These are phyloP conservation scores for Dromas ardeola DNA, from an alignment of 2,113 vertebrate species.

Conservation along the genomic window DNA sequence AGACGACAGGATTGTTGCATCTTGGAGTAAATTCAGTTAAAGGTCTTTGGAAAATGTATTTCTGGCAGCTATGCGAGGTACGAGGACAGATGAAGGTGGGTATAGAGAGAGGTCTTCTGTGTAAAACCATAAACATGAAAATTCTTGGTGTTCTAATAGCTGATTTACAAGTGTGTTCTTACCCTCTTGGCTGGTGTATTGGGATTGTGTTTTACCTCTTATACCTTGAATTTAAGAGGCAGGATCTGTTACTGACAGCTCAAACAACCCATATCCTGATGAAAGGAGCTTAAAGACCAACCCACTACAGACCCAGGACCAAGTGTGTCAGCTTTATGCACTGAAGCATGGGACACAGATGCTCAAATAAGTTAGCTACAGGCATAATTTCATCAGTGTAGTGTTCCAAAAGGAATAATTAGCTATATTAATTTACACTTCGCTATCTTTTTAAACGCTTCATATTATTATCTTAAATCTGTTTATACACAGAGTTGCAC, in stretches of 20 bases:
- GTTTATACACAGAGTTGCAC: neutral
- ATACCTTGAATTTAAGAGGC: neutral
- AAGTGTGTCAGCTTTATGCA: neutral
- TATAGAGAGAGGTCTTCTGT: neutral
- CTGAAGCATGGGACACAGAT: neutral
- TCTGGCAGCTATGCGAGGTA: neutral
- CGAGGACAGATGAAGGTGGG: neutral
- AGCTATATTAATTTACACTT: neutral
- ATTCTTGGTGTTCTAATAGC: neutral
- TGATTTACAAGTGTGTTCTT: neutral
- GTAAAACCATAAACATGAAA: neutral
- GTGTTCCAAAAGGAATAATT: neutral
- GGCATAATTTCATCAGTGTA: neutral
- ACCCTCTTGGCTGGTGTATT: neutral
- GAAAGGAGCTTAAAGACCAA: neutral
- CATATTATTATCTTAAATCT: neutral
- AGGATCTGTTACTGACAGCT: neutral
- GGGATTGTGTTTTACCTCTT: neutral
- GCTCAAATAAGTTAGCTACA: neutral
- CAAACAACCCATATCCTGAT: neutral
- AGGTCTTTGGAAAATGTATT: neutral
- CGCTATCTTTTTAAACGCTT: neutral
- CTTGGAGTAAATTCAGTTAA: neutral
- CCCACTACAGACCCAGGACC: neutral
- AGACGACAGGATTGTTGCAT: neutral